A percentile compares a stretch with the other conserved stretches of the same genome.
phyloP scores from a whole-genome alignment of 64 coral and sea anemone species.

The Montipora sp. region DNA sequence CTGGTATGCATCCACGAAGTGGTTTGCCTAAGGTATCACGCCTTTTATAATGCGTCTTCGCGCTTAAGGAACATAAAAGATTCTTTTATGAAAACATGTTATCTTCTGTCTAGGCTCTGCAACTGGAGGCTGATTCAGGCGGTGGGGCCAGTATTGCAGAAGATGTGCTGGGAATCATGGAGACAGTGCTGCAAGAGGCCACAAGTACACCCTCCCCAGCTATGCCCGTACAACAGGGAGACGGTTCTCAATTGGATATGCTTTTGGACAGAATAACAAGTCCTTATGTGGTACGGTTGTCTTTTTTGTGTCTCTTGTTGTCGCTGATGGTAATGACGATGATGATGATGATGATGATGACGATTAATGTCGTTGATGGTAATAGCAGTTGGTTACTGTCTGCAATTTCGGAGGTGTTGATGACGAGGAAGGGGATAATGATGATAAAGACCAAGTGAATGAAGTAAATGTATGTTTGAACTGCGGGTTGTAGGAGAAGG shows the following conservation, averaged over 20 bases:
- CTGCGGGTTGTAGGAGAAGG: too few species aligned
- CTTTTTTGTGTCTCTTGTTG: background rate
- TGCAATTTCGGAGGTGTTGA: too few species aligned
- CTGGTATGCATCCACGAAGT: too few species aligned
- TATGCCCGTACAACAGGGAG: slow-evolving; percentile 73
- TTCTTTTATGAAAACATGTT: background rate
- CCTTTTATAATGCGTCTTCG: too few species aligned
- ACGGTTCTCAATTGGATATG: slow-evolving; percentile 93
- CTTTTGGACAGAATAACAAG: slow-evolving; percentile 92
- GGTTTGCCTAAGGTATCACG: too few species aligned
- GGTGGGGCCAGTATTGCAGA: slow-evolving; percentile 89
- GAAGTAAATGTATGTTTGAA: too few species aligned
- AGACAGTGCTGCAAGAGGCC: slow-evolving; percentile 89
- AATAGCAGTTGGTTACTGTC: too few species aligned
- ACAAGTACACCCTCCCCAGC: slow-evolving; percentile 70
- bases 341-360: background rate
- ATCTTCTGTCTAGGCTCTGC: slow-evolving; percentile 66
- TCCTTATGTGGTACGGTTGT: slow-evolving; percentile 85
- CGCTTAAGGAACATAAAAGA: background rate
- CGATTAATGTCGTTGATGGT: too few species aligned
- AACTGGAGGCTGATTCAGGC: slow-evolving; percentile 84
- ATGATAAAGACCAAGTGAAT: too few species aligned
- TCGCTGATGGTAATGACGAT: background rate
- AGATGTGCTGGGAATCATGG: slow-evolving; percentile 94
- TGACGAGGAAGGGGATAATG: too few species aligned